Evolutionary conservation across 1,140 invertebrate species (phyloP).

Genomic region (Magallana angulata): DNA sequence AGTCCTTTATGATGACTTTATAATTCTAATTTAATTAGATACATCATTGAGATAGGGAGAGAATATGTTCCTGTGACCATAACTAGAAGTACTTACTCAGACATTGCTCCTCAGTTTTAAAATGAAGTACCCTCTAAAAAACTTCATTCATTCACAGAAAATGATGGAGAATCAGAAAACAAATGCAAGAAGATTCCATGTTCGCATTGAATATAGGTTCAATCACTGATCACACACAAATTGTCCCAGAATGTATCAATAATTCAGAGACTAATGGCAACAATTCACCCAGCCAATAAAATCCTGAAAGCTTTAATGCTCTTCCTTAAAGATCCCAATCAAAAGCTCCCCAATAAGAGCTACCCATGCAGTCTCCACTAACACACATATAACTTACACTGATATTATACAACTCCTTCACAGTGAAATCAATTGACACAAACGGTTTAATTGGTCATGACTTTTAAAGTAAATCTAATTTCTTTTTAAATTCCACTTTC

Average conservation of each 20-base stretch:
- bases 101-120: constrained; percentile 1
- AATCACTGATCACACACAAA: not conserved
- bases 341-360: not conserved
- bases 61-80: not conserved
- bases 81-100: not conserved
- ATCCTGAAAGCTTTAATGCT: constrained; percentile 17
- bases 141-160: not conserved
- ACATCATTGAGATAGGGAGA: not conserved
- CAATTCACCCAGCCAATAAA: not conserved
- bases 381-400: no score
- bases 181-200: not conserved
- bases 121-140: not conserved
- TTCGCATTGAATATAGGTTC: not conserved
- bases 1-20: no score
- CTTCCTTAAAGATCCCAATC: not conserved
- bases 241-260: not conserved
- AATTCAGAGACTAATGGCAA: constrained; percentile 20
- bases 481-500: not conserved
- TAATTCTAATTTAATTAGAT: constrained; percentile 17
- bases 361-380: not conserved
- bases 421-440: constrained; percentile 7
- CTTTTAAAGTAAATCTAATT: not conserved
- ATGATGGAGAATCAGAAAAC: not conserved
- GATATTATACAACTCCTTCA: no score
- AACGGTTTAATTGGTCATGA: not conserved